Evolutionary conservation across 2,113 vertebrate genomes (phyloP).

Genomic region (Dicaeum eximium): DNA sequence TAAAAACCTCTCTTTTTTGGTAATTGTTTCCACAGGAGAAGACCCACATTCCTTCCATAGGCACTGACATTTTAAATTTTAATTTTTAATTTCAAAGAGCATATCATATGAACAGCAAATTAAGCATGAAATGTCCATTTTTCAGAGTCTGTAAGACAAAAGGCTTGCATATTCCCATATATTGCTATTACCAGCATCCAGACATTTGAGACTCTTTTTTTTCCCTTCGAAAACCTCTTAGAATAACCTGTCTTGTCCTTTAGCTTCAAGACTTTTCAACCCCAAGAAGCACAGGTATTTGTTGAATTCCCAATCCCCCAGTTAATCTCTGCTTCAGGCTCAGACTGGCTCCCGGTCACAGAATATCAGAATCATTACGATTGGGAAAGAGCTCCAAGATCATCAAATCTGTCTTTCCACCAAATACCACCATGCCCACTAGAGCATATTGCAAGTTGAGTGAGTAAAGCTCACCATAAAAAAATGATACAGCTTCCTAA

Average conservation of each 20-base stretch:
- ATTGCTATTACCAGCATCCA: not conserved
- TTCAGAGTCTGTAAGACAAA: not conserved
- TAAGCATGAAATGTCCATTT: not conserved
- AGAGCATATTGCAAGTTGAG: not conserved
- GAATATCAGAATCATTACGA: not conserved
- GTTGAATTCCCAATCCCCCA: not conserved
- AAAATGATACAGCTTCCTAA: not conserved
- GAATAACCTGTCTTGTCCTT: not conserved
- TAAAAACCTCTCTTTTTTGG: not conserved
- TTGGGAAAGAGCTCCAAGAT: not conserved
- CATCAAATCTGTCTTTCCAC: accelerated
- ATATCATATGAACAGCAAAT: not conserved
- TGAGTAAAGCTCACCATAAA: not conserved
- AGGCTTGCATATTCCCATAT: not conserved
- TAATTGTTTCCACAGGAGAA: not conserved
- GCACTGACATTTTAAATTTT: not conserved
- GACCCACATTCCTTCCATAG: not conserved
- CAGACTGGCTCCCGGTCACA: not conserved
- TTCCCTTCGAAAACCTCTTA: not conserved
- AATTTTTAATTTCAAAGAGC: not conserved
- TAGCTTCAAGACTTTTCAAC: not conserved
- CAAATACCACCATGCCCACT: not conserved
- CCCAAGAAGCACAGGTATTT: not conserved
- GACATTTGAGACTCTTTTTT: not conserved
- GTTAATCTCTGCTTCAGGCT: not conserved